Evolutionary conservation across 2,797 vertebrate genomes (phyloP).

Genomic region (Lepus oiostolus): DNA sequence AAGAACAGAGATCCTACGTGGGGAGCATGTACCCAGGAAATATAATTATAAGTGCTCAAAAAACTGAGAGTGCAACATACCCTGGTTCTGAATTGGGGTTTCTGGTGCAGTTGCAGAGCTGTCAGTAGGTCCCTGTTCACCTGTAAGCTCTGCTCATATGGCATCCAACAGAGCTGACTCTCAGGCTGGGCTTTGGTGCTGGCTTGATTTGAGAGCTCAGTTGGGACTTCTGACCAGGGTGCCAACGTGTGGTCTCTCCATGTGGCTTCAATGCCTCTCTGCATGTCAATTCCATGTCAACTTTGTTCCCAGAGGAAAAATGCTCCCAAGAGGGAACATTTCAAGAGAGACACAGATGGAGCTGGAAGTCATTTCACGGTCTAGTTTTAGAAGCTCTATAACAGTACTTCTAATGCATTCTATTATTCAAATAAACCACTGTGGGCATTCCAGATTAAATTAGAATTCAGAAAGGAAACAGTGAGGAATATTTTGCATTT

Average conservation of each 20-base stretch:
- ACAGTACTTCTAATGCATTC: not conserved
- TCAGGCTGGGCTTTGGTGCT: not conserved
- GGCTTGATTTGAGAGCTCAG: not conserved
- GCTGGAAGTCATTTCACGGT: not conserved
- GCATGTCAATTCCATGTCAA: no score
- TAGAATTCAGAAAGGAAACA: not conserved
- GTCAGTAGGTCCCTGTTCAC: not conserved
- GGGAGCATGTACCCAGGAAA: no score
- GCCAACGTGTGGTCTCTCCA: not conserved
- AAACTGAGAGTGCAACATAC: not conserved
- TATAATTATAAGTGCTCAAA: not conserved
- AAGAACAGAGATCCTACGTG: no score
- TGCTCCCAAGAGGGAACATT: not conserved
- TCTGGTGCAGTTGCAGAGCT: not conserved
- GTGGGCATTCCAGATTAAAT: not conserved
- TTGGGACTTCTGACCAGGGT: not conserved
- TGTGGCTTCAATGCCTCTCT: not conserved
- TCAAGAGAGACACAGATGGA: not conserved
- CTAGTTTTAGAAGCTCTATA: not conserved
- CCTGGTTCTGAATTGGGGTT: not conserved
- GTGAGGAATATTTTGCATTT: not conserved
- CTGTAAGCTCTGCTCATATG: not conserved
- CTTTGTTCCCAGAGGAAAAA: not conserved
- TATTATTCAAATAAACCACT: not conserved
- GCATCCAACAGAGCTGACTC: not conserved